phyloP scores from a whole-genome alignment of 2,113 vertebrate species.

The Nicator chloris region DNA sequence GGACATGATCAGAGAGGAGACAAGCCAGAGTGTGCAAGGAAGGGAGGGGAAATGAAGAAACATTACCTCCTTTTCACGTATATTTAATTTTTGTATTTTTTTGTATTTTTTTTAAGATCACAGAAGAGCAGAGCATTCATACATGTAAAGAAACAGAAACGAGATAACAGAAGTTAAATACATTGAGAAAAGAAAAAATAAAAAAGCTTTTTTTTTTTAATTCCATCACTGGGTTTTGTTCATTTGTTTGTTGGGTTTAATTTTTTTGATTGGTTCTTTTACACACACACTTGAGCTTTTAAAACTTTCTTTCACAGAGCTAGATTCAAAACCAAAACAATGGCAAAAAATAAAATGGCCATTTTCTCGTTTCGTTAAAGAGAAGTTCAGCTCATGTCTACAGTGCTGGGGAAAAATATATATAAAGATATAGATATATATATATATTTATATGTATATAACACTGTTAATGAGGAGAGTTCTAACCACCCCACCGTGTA shows the following conservation, averaged over 20 bases:
- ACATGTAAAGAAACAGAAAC: conserved; percentile 81
- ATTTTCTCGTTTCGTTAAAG: conserved; percentile 71
- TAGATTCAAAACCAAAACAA: conserved; percentile 66
- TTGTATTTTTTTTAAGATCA: conserved; percentile 76
- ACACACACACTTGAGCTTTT: conserved; percentile 71
- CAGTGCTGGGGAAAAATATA: conserved; percentile 77
- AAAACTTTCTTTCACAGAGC: conserved; percentile 71
- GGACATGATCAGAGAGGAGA: background rate
- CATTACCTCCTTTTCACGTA: conserved; percentile 72
- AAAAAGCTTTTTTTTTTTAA: conserved; percentile 61
- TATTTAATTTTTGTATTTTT: conserved; percentile 77
- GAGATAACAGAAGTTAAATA: conserved; percentile 81
- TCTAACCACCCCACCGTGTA: conserved; percentile 72
- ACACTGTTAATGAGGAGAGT: conserved; percentile 79
- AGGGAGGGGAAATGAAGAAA: conserved; percentile 55
- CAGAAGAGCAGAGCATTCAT: conserved; percentile 84
- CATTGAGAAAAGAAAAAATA: conserved; percentile 73
- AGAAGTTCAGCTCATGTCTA: conserved; percentile 78
- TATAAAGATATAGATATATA: conserved; percentile 76
- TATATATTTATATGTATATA: conserved; percentile 84
- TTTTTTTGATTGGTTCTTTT: background rate
- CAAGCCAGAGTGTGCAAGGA: background rate
- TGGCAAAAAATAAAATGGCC: conserved; percentile 69
- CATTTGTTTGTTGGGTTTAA: conserved; percentile 6
- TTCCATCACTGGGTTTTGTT: conserved; percentile 26